phyloP scores from a whole-genome alignment of 2,113 vertebrate genomes.

The Cyanoderma ruficeps region DNA sequence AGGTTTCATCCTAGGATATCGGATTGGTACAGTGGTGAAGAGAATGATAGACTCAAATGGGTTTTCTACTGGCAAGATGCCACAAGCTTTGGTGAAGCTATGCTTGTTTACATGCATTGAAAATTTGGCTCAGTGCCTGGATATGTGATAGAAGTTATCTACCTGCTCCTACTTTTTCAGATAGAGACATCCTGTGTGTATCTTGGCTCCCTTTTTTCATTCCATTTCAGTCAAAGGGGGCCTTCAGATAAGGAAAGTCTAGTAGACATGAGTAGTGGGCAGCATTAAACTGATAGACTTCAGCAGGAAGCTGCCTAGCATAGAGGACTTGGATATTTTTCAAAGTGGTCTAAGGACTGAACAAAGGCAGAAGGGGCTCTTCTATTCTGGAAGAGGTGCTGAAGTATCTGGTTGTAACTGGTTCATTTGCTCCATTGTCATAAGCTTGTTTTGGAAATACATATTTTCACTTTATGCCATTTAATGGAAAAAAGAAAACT shows the following conservation, averaged over 20 bases:
- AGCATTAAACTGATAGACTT: neutral
- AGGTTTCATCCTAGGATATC: neutral
- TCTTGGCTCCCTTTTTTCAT: constrained; percentile 30
- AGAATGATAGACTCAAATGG: neutral
- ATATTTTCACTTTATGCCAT: neutral
- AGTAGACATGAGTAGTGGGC: neutral
- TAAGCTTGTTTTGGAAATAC: neutral
- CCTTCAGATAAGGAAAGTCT: neutral
- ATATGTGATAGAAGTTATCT: constrained; percentile 23
- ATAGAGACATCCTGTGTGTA: constrained; percentile 17
- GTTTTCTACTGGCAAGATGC: neutral
- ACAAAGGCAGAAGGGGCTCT: neutral
- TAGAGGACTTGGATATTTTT: neutral
- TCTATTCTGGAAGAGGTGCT: neutral
- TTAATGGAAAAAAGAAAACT: neutral
- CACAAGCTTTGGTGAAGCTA: neutral
- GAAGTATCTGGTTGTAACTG: neutral
- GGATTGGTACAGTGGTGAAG: neutral
- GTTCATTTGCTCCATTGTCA: neutral
- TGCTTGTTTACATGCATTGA: neutral
- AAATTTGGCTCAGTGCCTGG: neutral
- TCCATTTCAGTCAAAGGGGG: neutral
- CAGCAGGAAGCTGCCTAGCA: neutral
- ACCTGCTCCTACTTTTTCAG: constrained; percentile 42
- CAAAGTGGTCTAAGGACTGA: neutral